These are phyloP conservation scores for Ahaetulla prasina DNA, from an alignment of 2,113 vertebrate genomes.

Conservation along the genomic window DNA sequence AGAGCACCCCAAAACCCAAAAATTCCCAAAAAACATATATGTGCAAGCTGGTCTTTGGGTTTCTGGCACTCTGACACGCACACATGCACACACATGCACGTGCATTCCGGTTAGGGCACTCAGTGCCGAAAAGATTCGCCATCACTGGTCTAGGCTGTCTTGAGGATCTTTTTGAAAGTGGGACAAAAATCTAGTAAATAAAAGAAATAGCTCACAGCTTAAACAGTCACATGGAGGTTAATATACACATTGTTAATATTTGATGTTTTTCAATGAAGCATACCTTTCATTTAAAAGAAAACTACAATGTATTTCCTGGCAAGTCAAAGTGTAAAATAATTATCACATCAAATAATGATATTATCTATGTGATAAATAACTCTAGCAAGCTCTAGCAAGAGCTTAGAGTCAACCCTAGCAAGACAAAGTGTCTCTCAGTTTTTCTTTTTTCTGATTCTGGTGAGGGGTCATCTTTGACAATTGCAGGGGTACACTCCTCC, in stretches of 20 bases:
- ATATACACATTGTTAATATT: slow-evolving; percentile 6
- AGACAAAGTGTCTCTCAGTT: neutral
- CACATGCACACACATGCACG: no score
- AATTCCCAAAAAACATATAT: no score
- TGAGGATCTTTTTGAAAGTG: neutral
- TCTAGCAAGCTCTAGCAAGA: neutral
- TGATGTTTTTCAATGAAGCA: slow-evolving; percentile 10
- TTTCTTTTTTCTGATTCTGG: neutral
- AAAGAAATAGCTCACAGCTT: slow-evolving; percentile 7
- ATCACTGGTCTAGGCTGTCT: no score
- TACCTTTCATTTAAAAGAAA: slow-evolving; percentile 23
- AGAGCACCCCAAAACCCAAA: no score
- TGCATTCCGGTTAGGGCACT: no score
- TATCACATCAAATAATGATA: neutral
- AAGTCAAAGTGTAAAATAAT: slow-evolving; percentile 8
- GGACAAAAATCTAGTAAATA: neutral
- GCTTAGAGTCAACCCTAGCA: neutral
- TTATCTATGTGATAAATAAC: neutral
- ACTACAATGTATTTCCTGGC: neutral
- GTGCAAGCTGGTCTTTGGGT: no score
- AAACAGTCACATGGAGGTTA: slow-evolving; percentile 19
- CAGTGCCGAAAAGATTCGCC: no score
- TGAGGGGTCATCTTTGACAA: neutral
- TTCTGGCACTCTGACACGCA: no score
- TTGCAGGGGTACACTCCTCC: neutral